Evolutionary conservation across 2,797 vertebrate species (phyloP).

Genomic region (Tenualosa ilisha): DNA sequence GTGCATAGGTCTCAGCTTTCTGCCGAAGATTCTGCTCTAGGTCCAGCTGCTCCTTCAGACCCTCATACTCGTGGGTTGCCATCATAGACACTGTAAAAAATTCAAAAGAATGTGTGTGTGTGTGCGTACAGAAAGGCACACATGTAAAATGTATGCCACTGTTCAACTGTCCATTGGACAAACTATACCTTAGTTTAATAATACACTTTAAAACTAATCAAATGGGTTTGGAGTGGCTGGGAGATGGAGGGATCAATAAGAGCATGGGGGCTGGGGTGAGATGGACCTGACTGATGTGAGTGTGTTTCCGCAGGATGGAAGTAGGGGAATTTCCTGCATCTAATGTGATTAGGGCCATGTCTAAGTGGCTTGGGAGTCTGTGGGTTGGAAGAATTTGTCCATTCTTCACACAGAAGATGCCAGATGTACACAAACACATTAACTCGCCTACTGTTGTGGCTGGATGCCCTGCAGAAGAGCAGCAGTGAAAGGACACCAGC

Average conservation of each 20-base stretch:
- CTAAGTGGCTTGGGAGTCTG: conserved; percentile 32
- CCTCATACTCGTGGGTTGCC: conserved; percentile 78
- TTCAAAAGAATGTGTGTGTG: neutral
- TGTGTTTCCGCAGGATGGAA: conserved; percentile 27
- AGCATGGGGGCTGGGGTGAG: neutral
- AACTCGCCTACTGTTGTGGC: neutral
- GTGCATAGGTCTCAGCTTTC: conserved; percentile 77
- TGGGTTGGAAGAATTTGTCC: conserved; percentile 34
- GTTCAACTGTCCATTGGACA: neutral
- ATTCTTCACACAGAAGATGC: conserved; percentile 27
- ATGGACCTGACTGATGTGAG: conserved; percentile 27
- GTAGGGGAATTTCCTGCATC: conserved; percentile 29
- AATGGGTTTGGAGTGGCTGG: too few relatives aligned
- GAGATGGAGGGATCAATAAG: too few relatives aligned
- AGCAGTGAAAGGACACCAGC: neutral
- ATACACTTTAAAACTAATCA: too few relatives aligned
- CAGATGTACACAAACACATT: conserved; percentile 32
- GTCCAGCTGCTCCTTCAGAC: conserved; percentile 77
- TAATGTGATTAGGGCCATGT: conserved; percentile 40
- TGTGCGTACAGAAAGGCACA: neutral
- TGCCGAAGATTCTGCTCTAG: conserved; percentile 77
- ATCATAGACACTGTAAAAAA: conserved; percentile 73
- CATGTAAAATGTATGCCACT: neutral
- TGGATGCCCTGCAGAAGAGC: neutral
- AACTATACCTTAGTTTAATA: neutral